These are phyloP conservation scores for Pycnomerus fuliginosus DNA, from an alignment of 2,888 invertebrate species.

Conservation along the genomic window DNA sequence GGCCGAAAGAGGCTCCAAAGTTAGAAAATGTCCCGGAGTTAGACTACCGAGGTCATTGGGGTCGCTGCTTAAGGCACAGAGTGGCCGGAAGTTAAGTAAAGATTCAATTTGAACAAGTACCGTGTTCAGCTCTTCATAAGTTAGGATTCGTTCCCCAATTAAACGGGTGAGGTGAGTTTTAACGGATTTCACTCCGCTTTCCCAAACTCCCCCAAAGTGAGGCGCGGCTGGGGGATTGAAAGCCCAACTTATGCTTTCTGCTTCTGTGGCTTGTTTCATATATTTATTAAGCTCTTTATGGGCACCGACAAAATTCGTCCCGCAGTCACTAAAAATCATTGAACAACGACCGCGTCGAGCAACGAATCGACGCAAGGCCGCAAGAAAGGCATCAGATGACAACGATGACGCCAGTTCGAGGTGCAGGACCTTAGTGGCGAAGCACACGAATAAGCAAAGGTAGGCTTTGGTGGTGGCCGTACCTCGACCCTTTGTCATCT, in stretches of 20 bases:
- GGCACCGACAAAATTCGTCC: neutral
- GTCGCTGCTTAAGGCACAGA: slow-evolving; percentile 29
- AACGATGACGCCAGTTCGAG: neutral
- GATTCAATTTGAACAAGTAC: slow-evolving; percentile 38
- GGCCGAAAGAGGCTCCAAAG: slow-evolving; percentile 25
- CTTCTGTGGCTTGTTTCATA: neutral
- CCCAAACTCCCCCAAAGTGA: slow-evolving; percentile 42
- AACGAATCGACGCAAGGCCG: neutral
- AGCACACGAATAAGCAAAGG: neutral
- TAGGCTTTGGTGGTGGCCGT: neutral
- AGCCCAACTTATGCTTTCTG: slow-evolving; percentile 30
- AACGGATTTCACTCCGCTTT: slow-evolving; percentile 36
- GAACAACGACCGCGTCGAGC: neutral
- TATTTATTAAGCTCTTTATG: neutral
- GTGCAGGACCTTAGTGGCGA: neutral
- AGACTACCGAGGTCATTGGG: slow-evolving; percentile 27
- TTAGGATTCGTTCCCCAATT: slow-evolving; percentile 28
- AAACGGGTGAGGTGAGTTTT: slow-evolving; percentile 37
- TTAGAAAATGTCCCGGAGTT: slow-evolving; percentile 33
- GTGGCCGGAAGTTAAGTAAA: slow-evolving; percentile 38
- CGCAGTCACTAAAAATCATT: neutral
- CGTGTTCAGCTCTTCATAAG: slow-evolving; percentile 39
- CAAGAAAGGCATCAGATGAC: neutral
- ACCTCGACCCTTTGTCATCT: neutral
- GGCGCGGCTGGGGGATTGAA: slow-evolving; percentile 40